Conservation (phyloP, 2,797 vertebrate species). For the Lateolabrax maculatus region DNA sequence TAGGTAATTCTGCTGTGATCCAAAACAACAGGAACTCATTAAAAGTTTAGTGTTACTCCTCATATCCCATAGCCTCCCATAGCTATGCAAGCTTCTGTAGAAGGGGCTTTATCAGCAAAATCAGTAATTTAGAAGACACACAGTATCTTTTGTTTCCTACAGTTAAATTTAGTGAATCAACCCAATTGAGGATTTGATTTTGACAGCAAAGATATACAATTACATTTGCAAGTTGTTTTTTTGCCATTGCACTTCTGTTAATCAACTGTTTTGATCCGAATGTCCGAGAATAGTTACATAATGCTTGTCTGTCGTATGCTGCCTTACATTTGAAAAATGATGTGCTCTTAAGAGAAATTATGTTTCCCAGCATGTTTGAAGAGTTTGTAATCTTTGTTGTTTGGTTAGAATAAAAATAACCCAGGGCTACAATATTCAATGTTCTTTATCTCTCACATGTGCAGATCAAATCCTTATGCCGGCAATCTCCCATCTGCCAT, state of each 20-base stretch:
- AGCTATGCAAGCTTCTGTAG: not conserved
- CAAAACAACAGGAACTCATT: conserved; percentile 76
- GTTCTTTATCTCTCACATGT: conserved; percentile 19
- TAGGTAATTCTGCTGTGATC: conserved; percentile 60
- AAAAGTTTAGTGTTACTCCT: conserved; percentile 50
- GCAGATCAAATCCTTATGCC: conserved; percentile 34
- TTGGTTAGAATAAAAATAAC: conserved; percentile 29
- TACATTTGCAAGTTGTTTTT: not conserved
- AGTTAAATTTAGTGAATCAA: not conserved
- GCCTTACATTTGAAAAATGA: conserved; percentile 10
- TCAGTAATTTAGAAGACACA: conserved; percentile 21
- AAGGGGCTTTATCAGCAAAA: not conserved
- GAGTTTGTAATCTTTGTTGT: conserved; percentile 10
- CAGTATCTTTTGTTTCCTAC: not conserved
- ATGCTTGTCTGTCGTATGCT: not conserved
- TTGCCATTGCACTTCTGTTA: not conserved
- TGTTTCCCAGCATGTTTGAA: conserved; percentile 14
- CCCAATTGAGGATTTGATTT: conserved; percentile 3
- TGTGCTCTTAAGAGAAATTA: not conserved
- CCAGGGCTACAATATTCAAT: not conserved
- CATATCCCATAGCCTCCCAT: conserved; percentile 29
- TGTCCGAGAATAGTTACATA: not conserved
- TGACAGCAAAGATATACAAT: not conserved
- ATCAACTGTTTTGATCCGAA: not conserved
- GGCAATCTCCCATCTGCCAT: conserved; percentile 4